phyloP scores from a whole-genome alignment of 1,140 invertebrate genomes.

The Zaprionus ornatus region DNA sequence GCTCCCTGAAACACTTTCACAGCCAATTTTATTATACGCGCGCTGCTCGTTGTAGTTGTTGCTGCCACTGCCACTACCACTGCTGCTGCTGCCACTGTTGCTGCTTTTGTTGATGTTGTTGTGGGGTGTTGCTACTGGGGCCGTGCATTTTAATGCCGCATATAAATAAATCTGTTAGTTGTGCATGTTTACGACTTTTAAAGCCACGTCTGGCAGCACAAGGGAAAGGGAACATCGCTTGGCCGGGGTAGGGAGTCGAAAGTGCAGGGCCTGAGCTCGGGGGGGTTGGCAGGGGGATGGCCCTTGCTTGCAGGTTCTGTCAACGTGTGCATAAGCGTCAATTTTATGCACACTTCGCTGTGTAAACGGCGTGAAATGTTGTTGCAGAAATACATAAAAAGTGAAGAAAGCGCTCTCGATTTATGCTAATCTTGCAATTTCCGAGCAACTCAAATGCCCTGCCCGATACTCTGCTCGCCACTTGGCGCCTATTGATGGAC shows the following conservation, averaged over 20 bases:
- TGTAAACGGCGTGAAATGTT: conserved; percentile 81
- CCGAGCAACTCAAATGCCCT: conserved; percentile 12
- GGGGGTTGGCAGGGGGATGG: not conserved
- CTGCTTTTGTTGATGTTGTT: conserved; percentile 28
- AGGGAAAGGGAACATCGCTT: not conserved
- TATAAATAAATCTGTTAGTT: conserved; percentile 83
- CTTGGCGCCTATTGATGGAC: conserved; percentile 18
- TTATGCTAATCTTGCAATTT: conserved; percentile 71
- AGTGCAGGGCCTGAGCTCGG: conserved; percentile 18
- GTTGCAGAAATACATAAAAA: conserved; percentile 55
- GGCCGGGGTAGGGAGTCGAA: conserved; percentile 1
- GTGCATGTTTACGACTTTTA: conserved; percentile 82
- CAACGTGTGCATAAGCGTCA: conserved; percentile 77
- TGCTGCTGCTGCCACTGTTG: conserved; percentile 28
- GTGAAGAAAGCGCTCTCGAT: conserved; percentile 40
- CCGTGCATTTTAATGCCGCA: conserved; percentile 80
- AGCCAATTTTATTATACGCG: conserved; percentile 80
- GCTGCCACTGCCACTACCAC: not conserved
- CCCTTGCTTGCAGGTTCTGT: conserved; percentile 21
- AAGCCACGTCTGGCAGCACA: conserved; percentile 54
- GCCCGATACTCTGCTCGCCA: not conserved
- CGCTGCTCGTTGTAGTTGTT: conserved; percentile 55
- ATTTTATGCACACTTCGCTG: conserved; percentile 80
- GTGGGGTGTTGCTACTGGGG: conserved; percentile 36
- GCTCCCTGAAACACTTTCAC: conserved; percentile 74